Base-by-base conservation (phyloP, 2,888 invertebrate genomes). In the Unio pictorum region DNA sequence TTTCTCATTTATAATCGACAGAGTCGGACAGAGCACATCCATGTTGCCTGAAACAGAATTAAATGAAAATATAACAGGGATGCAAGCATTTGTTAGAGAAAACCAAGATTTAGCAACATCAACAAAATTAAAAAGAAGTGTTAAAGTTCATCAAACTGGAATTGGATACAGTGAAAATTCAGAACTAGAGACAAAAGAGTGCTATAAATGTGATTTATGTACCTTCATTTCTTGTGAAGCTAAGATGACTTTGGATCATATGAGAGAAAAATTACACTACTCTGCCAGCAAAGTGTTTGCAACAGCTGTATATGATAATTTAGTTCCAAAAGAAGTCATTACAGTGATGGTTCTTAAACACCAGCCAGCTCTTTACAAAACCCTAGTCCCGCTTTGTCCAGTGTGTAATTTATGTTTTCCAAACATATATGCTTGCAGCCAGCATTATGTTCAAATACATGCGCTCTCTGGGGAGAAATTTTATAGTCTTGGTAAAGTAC, bases 191-290 rank as follows among this genome's bases (percentile, higher is more conserved):
- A 26, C 26, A 7, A 28, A 23, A 30, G 23, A 55, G 20, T 28
- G 18, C 45, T 64, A n/a, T 55, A 64, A 64, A 45, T 64, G 64
- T 64, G 64, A 64, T 55, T 64, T 64, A 23, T 64, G 64, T 34
- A 26, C 30, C 18, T 64, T 20, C 23, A 64, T 64, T 26, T 64
- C 54, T 55, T 26, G 54, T 45, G n/a, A 64, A 34, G 18, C 20
- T 7, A 55, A n/a, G 18, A 55, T 7, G 18, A 45, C 23, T 45
- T 20, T 45, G 11, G 20, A 64, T 3, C 64, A 64, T 45, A 17
- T 64, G 26, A 20, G 17, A 17, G n/a, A 26, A 34, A 18, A 64
- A 45, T 17, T 55, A 26, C 64, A 64, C 45, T 64, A 54, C 23
- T 64, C 64, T 3, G 64, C 64, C 18, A 64, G 64, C 64, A 54